phyloP scores from a whole-genome alignment of 2,888 invertebrate genomes.

The Cephus pygmeus region DNA sequence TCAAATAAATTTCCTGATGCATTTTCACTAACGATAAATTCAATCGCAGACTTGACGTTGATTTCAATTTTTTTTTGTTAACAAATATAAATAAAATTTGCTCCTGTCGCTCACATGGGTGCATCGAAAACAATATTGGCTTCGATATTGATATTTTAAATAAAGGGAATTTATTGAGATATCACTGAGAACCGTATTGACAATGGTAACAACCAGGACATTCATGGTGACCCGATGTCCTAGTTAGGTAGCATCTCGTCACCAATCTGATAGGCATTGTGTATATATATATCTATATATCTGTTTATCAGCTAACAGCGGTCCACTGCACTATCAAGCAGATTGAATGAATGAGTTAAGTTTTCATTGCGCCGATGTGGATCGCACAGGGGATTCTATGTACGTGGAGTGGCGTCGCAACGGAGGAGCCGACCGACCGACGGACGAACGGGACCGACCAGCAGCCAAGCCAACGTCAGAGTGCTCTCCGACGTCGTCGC shows the following conservation, averaged over 20 bases:
- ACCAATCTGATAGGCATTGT: background rate
- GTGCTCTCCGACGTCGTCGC: slow-evolving; percentile 11
- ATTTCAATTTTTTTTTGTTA: background rate
- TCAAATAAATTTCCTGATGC: background rate
- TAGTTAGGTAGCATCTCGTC: background rate
- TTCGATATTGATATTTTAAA: background rate
- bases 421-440: slow-evolving; percentile 1
- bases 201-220: background rate
- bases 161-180: background rate
- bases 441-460: background rate
- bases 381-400: background rate
- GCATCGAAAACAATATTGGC: background rate
- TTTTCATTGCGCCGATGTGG: slow-evolving; percentile 32
- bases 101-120: background rate
- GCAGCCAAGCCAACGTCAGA: slow-evolving; percentile 6
- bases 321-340: slow-evolving; percentile 23
- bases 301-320: slow-evolving; percentile 29
- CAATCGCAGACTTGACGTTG: background rate
- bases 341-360: slow-evolving; percentile 44
- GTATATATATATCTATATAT: background rate
- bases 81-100: background rate
- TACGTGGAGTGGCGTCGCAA: slow-evolving; percentile 3
- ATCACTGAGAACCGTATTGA: background rate
- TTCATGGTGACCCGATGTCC: background rate
- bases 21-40: background rate